Percentiles rank a stretch among this genome's conserved stretches.
These are phyloP conservation scores for Trimorus sp. DNA, from an alignment of 2,888 invertebrate genomes.

Conservation along the genomic window DNA sequence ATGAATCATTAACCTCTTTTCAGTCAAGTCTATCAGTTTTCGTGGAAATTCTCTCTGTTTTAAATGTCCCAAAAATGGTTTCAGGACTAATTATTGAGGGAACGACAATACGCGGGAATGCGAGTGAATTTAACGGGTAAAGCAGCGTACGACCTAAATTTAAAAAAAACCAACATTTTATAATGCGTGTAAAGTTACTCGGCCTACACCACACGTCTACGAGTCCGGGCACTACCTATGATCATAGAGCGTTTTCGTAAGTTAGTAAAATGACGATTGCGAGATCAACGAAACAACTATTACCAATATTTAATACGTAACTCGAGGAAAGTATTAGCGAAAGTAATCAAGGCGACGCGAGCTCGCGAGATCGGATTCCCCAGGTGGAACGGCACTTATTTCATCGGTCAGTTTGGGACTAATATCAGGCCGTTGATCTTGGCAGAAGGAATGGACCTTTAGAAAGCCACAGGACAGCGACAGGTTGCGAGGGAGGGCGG, in stretches of 20 bases:
- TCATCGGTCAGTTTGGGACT: too few species aligned
- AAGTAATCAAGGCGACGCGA: too few species aligned
- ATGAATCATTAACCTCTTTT: too few species aligned
- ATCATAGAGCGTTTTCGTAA: conserved; percentile 76
- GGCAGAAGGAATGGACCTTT: not conserved
- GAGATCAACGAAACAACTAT: conserved; percentile 45
- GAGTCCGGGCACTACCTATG: conserved; percentile 73
- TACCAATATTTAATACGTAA: conserved; percentile 62
- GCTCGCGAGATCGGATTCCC: too few species aligned
- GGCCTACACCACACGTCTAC: conserved; percentile 67
- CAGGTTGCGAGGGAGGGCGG: too few species aligned
- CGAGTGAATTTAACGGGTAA: conserved; percentile 66
- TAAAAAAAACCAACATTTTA: conserved; percentile 75
- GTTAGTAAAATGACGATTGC: conserved; percentile 65
- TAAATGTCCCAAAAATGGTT: too few species aligned
- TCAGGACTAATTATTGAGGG: too few species aligned
- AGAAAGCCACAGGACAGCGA: too few species aligned
- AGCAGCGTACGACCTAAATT: conserved; percentile 72
- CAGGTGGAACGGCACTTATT: too few species aligned
- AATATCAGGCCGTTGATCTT: conserved; percentile 8
- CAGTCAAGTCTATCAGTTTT: too few species aligned
- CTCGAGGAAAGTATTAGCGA: too few species aligned
- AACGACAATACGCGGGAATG: conserved; percentile 15
- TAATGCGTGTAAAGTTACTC: conserved; percentile 70
- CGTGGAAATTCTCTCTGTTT: too few species aligned